These are phyloP conservation scores for Thomomys bottae DNA, from an alignment of 2,113 vertebrate genomes.

Conservation along the genomic window DNA sequence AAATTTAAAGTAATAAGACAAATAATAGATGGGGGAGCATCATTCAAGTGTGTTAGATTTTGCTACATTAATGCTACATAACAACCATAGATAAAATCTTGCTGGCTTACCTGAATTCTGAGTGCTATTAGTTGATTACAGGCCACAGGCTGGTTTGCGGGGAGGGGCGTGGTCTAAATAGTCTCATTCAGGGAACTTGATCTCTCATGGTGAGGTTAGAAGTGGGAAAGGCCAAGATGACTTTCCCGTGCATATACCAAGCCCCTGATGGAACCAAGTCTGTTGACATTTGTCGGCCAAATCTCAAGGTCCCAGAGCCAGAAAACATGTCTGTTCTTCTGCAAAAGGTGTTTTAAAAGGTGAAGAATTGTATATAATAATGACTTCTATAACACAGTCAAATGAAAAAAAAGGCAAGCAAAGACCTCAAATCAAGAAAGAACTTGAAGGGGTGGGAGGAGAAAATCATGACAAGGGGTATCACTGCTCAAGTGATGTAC, in stretches of 20 bases:
- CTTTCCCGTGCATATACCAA: not conserved
- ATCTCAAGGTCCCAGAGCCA: not conserved
- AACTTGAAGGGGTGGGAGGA: no score
- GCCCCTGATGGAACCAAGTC: not conserved
- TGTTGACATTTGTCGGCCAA: not conserved
- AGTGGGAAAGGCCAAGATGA: not conserved
- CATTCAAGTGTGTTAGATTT: not conserved
- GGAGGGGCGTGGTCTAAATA: no score
- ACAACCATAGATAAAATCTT: not conserved
- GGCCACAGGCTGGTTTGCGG: not conserved
- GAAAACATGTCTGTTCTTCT: not conserved
- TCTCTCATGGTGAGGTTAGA: not conserved
- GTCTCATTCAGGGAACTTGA: not conserved
- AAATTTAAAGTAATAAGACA: not conserved
- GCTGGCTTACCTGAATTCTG: not conserved
- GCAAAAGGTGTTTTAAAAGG: not conserved
- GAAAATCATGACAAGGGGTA: no score
- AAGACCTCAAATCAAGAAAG: not conserved
- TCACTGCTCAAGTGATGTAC: no score
- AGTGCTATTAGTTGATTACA: not conserved
- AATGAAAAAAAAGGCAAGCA: not conserved
- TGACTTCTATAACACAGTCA: not conserved
- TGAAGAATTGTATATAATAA: not conserved
- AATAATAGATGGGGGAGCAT: not conserved
- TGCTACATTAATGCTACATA: not conserved